A percentile compares a stretch with the other conserved stretches of the same genome.
Evolutionary conservation across 2,888 invertebrate genomes (phyloP).

Genomic region (Brachypterus glaber): DNA sequence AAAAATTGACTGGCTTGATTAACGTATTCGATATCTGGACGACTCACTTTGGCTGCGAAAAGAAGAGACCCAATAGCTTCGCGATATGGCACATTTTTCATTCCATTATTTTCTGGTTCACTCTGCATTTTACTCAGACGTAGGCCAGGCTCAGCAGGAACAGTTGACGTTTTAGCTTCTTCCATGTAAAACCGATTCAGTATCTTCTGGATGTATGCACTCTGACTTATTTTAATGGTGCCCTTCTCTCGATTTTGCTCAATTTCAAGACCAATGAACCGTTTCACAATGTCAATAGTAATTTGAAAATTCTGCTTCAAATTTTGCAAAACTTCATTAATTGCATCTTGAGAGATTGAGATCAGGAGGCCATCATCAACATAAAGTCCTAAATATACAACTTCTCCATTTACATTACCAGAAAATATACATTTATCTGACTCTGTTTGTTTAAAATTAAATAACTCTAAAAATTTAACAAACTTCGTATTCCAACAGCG

Average conservation of each 20-base stretch:
- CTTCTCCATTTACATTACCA: too few species aligned
- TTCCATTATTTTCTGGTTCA: too few species aligned
- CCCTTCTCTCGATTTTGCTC: conserved; percentile 1
- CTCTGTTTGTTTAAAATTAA: too few species aligned
- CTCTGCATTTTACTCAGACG: too few species aligned
- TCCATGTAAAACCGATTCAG: conserved; percentile 8
- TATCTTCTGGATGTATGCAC: conserved; percentile 8
- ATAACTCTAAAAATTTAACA: too few species aligned
- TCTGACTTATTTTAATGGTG: conserved; percentile 11
- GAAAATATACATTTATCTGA: too few species aligned
- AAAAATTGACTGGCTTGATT: too few species aligned
- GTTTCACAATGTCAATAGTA: conserved; percentile 1
- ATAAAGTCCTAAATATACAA: too few species aligned
- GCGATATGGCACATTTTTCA: conserved; percentile 22
- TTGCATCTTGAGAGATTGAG: conserved; percentile 5
- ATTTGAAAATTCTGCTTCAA: conserved; percentile 11
- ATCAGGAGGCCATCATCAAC: conserved; percentile 29
- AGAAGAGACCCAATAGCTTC: conserved; percentile 21
- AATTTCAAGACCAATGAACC: conserved; percentile 15
- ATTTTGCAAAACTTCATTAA: too few species aligned
- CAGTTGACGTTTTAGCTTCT: conserved; percentile 6
- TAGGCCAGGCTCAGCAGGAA: conserved; percentile 10
- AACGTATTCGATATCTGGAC: too few species aligned
- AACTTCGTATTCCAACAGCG: not conserved
- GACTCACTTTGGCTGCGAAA: conserved; percentile 17